A percentile compares a stretch with the other conserved stretches of the same genome.
phyloP scores from a whole-genome alignment of 2,888 invertebrate species.

The Serrognathus titanus region DNA sequence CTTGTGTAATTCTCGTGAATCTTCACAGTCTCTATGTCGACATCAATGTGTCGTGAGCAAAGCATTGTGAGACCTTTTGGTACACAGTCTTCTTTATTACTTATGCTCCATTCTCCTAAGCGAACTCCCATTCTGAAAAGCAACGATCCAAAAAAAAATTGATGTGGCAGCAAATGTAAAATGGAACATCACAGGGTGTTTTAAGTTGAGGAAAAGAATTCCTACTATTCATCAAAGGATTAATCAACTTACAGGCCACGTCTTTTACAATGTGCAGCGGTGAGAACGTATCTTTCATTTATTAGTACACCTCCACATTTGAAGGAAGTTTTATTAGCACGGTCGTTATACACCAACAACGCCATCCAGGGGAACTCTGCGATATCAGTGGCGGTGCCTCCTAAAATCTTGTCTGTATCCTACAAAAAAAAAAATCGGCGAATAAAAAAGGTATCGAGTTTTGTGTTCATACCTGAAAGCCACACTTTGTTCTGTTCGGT shows the following conservation, averaged over 20 bases:
- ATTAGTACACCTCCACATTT: conserved; percentile 55
- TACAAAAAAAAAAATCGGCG: not conserved
- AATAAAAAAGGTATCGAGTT: not conserved
- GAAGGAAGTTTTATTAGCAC: conserved; percentile 23
- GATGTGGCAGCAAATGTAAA: too few species aligned
- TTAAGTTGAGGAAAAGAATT: too few species aligned
- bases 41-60: conserved; percentile 42
- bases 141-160: too few species aligned
- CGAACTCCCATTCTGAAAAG: conserved; percentile 36
- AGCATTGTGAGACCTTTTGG: conserved; percentile 28
- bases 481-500: conserved; percentile 8
- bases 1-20: conserved; percentile 40
- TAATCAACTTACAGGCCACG: conserved; percentile 22
- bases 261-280: conserved; percentile 54
- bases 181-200: too few species aligned
- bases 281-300: conserved; percentile 52
- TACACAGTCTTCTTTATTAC: conserved; percentile 47
- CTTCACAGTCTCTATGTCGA: conserved; percentile 44
- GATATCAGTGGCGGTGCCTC: conserved; percentile 44
- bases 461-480: conserved; percentile 8
- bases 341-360: conserved; percentile 44
- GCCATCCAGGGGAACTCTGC: conserved; percentile 52
- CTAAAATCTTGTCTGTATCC: conserved; percentile 35
- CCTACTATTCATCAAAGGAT: not conserved
- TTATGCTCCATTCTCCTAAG: conserved; percentile 53